phyloP scores from a whole-genome alignment of 2,888 invertebrate species.

The Gandaritis pyraliata region DNA sequence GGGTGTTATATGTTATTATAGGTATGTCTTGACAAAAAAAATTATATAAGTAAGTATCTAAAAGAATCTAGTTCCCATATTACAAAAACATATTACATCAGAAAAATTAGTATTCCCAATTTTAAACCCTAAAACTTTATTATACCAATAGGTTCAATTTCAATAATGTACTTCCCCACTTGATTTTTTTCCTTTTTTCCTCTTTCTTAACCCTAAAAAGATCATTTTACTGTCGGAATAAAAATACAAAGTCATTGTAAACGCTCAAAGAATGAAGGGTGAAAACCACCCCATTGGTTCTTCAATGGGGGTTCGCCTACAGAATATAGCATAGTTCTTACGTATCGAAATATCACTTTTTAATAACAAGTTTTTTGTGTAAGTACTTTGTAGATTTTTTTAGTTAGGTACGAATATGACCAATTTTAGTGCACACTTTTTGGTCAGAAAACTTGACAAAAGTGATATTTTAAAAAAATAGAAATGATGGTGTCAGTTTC shows the following conservation, averaged over 20 bases:
- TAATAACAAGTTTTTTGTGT: neutral
- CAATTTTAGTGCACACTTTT: too few relatives aligned
- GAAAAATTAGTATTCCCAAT: neutral
- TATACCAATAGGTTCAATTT: neutral
- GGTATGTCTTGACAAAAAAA: too few relatives aligned
- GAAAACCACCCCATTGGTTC: constrained; percentile 42
- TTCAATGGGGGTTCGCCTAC: constrained; percentile 37
- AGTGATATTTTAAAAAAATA: too few relatives aligned
- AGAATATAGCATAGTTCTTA: constrained; percentile 9
- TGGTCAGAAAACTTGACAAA: too few relatives aligned
- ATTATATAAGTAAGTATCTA: too few relatives aligned
- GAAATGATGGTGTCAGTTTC: too few relatives aligned
- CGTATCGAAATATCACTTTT: neutral
- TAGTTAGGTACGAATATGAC: too few relatives aligned
- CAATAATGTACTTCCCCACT: too few relatives aligned
- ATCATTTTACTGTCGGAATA: constrained; percentile 33
- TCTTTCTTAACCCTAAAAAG: constrained; percentile 20
- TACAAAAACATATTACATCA: too few relatives aligned
- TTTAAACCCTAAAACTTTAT: neutral
- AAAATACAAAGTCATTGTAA: constrained; percentile 39
- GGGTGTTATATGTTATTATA: too few relatives aligned
- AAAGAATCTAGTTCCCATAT: too few relatives aligned
- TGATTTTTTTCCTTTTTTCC: constrained; percentile 2
- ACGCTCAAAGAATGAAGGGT: constrained; percentile 42
- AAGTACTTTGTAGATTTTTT: too few relatives aligned